These are phyloP conservation scores for Thunnus albacares DNA, from an alignment of 2,797 vertebrate genomes.

Conservation along the genomic window DNA sequence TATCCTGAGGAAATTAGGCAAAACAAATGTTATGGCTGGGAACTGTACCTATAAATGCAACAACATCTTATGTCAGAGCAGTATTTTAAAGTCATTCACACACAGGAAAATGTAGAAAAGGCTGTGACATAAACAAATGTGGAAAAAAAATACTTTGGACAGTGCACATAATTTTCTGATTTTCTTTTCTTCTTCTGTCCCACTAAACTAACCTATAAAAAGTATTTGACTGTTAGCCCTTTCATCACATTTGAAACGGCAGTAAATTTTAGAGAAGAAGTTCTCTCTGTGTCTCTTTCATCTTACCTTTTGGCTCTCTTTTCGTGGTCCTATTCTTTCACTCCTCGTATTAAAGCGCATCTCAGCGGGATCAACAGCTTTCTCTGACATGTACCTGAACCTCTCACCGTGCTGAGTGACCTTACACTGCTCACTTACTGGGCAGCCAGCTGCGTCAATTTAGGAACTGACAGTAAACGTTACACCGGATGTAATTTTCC, in stretches of 20 bases:
- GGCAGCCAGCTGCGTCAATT: not conserved
- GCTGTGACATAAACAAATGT: no score
- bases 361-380: not conserved
- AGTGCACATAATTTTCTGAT: no score
- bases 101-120: no score
- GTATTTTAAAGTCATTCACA: no score
- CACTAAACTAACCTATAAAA: no score
- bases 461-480: not conserved
- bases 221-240: not conserved
- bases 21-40: not conserved
- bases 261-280: no score
- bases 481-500: not conserved
- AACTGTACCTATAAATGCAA: no score
- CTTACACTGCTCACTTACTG: not conserved
- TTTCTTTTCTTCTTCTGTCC: not conserved
- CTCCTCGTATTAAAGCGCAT: not conserved
- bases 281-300: not conserved
- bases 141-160: no score
- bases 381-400: conserved; percentile 2
- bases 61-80: not conserved
- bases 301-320: not conserved
- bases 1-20: not conserved
- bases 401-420: not conserved
- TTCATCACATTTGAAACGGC: not conserved
- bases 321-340: not conserved